Percentiles rank a stretch among this genome's conserved stretches.
phyloP scores from a whole-genome alignment of 1,140 invertebrate genomes.

The Octopus sinensis region DNA sequence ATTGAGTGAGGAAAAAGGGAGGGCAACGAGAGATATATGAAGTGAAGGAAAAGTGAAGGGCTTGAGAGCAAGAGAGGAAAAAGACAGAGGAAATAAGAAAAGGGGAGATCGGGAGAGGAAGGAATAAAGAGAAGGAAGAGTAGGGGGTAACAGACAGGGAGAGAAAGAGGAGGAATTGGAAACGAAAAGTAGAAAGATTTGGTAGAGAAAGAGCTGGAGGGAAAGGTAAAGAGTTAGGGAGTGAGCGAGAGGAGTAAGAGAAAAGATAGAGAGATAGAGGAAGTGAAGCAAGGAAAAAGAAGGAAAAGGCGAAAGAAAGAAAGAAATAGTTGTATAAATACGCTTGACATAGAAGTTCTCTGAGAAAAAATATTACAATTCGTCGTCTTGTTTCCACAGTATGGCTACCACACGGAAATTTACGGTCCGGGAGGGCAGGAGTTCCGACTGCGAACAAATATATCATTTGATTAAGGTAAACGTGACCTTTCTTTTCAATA shows the following conservation, averaged over 20 bases:
- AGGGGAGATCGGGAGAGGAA: no score
- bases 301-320: slow-evolving; percentile 19
- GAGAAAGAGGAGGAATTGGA: slow-evolving; percentile 24
- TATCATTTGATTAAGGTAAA: neutral
- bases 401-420: neutral
- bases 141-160: slow-evolving; percentile 24
- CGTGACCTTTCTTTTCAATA: neutral
- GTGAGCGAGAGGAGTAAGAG: no score
- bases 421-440: neutral
- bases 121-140: neutral
- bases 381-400: no score
- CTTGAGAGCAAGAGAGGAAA: no score
- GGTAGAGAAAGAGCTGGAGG: slow-evolving; percentile 12
- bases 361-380: slow-evolving; percentile 8
- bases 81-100: no score
- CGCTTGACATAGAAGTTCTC: slow-evolving; percentile 10
- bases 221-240: no score
- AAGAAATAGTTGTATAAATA: slow-evolving; percentile 23
- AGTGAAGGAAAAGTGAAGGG: no score
- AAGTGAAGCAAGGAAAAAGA: neutral
- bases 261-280: no score
- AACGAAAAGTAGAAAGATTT: slow-evolving; percentile 22
- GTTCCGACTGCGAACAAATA: slow-evolving; percentile 1
- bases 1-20: no score
- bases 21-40: no score